Evolutionary conservation across 2,797 vertebrate genomes (phyloP), one percentile per base, ranked within the genome.

Genomic region (Scomberomorus guttatus): DNA sequence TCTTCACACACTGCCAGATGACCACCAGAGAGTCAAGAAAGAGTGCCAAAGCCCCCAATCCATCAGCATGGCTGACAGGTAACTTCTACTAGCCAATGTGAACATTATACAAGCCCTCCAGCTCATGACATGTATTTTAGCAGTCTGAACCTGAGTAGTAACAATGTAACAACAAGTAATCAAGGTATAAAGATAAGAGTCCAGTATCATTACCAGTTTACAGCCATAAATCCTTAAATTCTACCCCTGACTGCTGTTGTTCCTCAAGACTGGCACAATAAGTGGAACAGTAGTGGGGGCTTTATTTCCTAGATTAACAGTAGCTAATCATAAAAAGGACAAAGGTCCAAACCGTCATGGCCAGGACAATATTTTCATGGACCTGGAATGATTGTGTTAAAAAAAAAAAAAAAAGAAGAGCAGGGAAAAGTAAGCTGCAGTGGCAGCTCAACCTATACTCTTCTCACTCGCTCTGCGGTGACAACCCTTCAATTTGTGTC

Each of bases 1-100:
- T 82, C 75, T 95, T 25, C 87, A 88, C 91, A 94, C 91, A 20
- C 85, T 94, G 17, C 73, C 90, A 37, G 89, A 94, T 37, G 79
- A 91, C 32, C 71, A 75, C 1, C 89, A 94, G 82, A 91, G 90
- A 1, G 58, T 91, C 58, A 80, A 75, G 15, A 94, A 93, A 84
- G 85, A 87, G 7, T 44, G 58, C 56, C 5, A 13, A 2, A 18
- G 22, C 42, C 34, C 17, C 10, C 17, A 2, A 52, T 32, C 67
- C 84, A 37, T 88, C 59, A 42, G 55, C 6, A 9, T 15, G 37
- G n/a, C 52, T 64, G n/a, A 67, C 39, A 57, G 76, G 61, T 79
- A 34, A 27, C 34, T 57, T 52, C 55, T 52, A 3, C 29, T 13
- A 7, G 18, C 17, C 37, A 25, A 3, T 4, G 13, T 51, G 2